Base-by-base conservation (phyloP, 2,888 invertebrate genomes). In the Tenodera sinensis region DNA sequence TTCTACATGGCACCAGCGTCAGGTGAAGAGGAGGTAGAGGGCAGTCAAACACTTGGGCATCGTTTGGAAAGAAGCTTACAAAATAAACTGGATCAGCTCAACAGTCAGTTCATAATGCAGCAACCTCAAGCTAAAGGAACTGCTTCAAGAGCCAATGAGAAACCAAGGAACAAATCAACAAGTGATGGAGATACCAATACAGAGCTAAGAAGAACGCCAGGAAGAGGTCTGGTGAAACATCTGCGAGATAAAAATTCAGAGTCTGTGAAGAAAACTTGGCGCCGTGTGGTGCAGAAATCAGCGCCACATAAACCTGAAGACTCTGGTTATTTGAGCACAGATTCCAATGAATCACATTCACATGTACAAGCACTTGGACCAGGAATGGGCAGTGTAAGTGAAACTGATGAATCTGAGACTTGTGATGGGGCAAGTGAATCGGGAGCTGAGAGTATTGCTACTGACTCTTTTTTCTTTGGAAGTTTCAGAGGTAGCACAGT, bases 301-400 rank as follows among this genome's bases (percentile, higher is more conserved):
- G 93, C 91, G 93, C 93, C 91, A 93, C 94, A 91, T 93, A 94
- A 92, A 91, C 94, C 96, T 87, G 95, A 96, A 92, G 98, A 98
- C 92, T 97, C 97, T 1, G 98, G 97, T 0, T 98, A 98, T 92
- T 94, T 98, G 89, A 98, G 97, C 92, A 97, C 97, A 71, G 97
- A 97, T 92, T 97, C 97, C 2, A 93, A 93, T 84, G 93, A 92
- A 1, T 94, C 94, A 0, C 92, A 92, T 15, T 28, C 87, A 91
- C 90, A 90, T 89, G 89, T 30, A 90, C 90, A 87, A 88, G 87
- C 83, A 85, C 84, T 27, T 90, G 92, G 93, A 92, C 93, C 91
- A 25, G 89, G 87, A 20, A 82, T 28, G 28, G 93, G 95, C 91
- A 95, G 95, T 93, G 95, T 95, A 92, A 95, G 97, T 93, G 97